These are phyloP conservation scores for Ciona savignyi DNA, from an alignment of 23 tunicate species.

Conservation along the genomic window DNA sequence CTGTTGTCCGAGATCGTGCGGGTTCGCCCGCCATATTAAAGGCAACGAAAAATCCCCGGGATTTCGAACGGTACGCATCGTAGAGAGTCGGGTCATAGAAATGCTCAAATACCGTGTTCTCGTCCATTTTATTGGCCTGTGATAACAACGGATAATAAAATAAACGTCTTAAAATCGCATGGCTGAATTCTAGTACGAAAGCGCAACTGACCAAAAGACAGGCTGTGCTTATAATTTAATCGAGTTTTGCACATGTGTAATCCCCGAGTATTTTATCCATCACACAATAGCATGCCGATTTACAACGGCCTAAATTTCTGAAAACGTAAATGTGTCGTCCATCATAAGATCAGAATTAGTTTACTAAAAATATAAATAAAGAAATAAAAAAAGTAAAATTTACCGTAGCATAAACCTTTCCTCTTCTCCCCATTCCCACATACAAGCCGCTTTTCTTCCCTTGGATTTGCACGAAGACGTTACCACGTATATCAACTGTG, in stretches of 20 bases:
- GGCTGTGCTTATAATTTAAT: too few species aligned
- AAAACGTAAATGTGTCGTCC: too few species aligned
- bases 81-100: background rate
- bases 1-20: background rate
- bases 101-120: background rate
- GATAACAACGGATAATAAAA: background rate
- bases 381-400: too few species aligned
- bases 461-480: background rate
- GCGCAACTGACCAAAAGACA: too few species aligned
- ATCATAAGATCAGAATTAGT: too few species aligned
- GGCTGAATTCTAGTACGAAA: too few species aligned
- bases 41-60: background rate
- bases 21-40: background rate
- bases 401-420: background rate
- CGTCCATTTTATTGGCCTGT: background rate
- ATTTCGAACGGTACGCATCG: background rate
- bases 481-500: background rate
- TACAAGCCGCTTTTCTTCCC: background rate
- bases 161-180: background rate
- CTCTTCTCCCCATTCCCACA: background rate
- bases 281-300: too few species aligned
- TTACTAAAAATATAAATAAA: too few species aligned
- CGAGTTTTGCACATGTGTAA: too few species aligned
- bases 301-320: too few species aligned
- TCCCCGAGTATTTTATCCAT: too few species aligned